A percentile compares a stretch with the other conserved stretches of the same genome.
These are phyloP conservation scores for Rousettus leschenaultii DNA, from an alignment of 2,113 vertebrate genomes.

Conservation along the genomic window DNA sequence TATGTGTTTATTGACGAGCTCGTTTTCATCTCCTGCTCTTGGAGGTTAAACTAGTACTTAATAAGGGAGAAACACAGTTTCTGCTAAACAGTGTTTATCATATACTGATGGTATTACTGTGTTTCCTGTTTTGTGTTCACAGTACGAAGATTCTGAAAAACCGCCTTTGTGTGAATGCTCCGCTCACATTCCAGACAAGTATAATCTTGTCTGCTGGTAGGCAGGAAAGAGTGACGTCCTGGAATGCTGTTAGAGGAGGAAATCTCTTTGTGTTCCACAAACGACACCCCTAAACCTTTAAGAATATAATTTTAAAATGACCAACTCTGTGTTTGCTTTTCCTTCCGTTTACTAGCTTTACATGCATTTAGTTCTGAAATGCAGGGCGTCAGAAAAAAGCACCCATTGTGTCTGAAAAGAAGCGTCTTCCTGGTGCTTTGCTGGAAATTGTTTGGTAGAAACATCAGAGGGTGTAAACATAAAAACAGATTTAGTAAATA, in stretches of 20 bases:
- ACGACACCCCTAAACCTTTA: conserved; percentile 76
- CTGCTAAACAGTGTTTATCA: conserved; percentile 79
- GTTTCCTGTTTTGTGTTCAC: conserved; percentile 83
- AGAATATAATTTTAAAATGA: conserved; percentile 79
- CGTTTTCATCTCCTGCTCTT: conserved; percentile 32
- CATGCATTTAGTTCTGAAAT: conserved; percentile 11
- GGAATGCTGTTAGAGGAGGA: conserved; percentile 91
- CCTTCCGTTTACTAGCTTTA: conserved; percentile 55
- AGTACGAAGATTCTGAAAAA: conserved; percentile 87
- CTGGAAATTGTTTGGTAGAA: conserved; percentile 2
- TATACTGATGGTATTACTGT: conserved; percentile 77
- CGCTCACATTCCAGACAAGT: conserved; percentile 91
- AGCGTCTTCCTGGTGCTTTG: background rate
- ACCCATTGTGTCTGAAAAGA: background rate
- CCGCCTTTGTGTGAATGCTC: conserved; percentile 90
- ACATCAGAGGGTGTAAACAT: background rate
- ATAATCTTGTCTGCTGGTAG: conserved; percentile 89
- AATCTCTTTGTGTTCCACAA: conserved; percentile 88
- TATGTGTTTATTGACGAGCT: background rate
- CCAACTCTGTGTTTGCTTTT: conserved; percentile 74
- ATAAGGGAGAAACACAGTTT: conserved; percentile 74
- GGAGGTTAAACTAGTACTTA: conserved; percentile 68
- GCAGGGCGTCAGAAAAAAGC: background rate
- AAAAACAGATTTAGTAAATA: background rate
- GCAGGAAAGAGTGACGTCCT: conserved; percentile 87